Conservation (phyloP, 2,113 vertebrate species). For the Psilopogon haemacephalus region DNA sequence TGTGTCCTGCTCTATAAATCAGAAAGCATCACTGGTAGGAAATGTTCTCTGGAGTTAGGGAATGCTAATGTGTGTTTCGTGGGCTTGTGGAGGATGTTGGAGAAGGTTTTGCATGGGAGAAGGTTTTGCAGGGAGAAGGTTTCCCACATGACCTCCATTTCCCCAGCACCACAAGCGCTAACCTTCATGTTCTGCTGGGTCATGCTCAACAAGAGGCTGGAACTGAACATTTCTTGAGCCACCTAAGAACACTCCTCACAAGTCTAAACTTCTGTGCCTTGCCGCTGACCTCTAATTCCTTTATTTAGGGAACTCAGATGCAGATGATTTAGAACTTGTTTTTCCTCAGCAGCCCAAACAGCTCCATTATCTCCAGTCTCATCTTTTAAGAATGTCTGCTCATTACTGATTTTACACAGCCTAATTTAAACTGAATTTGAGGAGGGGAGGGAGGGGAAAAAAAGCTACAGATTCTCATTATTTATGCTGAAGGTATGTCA, state of each 20-base stretch:
- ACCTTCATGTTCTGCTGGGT: neutral
- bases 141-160: neutral
- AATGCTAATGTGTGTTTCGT: neutral
- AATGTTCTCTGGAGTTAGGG: neutral
- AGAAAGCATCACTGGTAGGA: neutral
- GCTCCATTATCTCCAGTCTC: neutral
- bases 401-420: neutral
- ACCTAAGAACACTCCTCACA: neutral
- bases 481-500: slow-evolving; percentile 33
- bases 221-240: neutral
- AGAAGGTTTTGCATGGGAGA: neutral
- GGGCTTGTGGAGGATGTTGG: neutral
- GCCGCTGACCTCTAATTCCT: neutral
- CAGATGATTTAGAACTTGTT: neutral
- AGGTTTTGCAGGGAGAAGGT: too few species aligned
- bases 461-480: neutral
- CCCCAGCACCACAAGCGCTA: neutral
- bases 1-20: neutral
- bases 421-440: neutral
- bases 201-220: neutral
- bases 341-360: neutral
- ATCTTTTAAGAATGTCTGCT: neutral
- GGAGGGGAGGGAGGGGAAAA: neutral
- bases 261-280: neutral
- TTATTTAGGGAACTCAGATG: neutral